phyloP scores from a whole-genome alignment of 2,113 vertebrate species.

The Ranitomeya imitator region DNA sequence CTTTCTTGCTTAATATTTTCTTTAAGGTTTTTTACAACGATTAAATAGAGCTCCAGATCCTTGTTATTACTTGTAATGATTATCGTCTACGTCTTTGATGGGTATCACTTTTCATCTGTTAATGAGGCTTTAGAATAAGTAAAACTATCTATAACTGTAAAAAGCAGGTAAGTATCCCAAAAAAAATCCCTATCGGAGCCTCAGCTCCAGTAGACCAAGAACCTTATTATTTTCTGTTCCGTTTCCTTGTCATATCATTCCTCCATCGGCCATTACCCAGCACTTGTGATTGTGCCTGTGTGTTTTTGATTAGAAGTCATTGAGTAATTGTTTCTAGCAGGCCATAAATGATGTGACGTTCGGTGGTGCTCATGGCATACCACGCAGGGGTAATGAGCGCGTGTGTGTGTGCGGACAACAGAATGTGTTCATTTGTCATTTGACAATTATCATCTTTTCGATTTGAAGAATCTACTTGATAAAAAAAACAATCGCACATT shows the following conservation, averaged over 20 bases:
- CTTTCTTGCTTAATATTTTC: not conserved
- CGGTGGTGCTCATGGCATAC: not conserved
- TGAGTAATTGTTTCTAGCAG: not conserved
- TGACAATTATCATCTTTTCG: slow-evolving; percentile 9
- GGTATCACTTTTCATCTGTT: not conserved
- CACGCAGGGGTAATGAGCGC: slow-evolving; percentile 1
- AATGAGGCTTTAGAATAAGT: not conserved
- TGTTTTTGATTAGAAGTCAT: not conserved
- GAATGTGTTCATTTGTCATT: slow-evolving; percentile 37
- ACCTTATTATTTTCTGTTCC: slow-evolving; percentile 4
- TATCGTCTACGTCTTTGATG: not conserved
- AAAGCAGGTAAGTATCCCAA: not conserved
- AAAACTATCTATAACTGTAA: not conserved
- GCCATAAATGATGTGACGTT: not conserved
- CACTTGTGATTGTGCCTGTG: not conserved
- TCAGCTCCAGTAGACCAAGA: not conserved
- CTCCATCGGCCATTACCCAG: slow-evolving; percentile 18
- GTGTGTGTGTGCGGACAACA: slow-evolving; percentile 20
- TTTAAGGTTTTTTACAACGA: not conserved
- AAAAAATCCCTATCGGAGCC: not conserved
- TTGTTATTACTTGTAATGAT: not conserved
- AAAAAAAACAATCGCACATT: slow-evolving; percentile 48
- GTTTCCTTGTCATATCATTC: slow-evolving; percentile 34
- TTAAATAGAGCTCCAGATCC: not conserved
- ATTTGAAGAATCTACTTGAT: slow-evolving; percentile 31